Percentiles rank a stretch among this genome's conserved stretches.
Evolutionary conservation across 2,797 vertebrate species (phyloP).

Genomic region (Otus scops): DNA sequence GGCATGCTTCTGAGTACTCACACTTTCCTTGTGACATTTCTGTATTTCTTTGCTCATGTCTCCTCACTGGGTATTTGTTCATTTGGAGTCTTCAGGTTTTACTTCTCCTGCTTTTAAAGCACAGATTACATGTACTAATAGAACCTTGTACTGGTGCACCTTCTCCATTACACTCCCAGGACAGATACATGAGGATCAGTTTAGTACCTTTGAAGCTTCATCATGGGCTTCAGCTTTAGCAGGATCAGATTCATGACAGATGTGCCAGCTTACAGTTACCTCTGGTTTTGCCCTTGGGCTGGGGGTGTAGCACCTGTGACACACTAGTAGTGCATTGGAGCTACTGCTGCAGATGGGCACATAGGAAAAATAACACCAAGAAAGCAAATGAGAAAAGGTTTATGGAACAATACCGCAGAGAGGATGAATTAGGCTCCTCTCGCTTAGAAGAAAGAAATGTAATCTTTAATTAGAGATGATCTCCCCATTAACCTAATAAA

Average conservation of each 20-base stretch:
- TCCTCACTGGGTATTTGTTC: neutral
- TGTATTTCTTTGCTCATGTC: neutral
- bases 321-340: neutral
- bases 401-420: neutral
- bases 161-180: neutral
- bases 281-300: neutral
- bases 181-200: neutral
- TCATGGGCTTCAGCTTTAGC: neutral
- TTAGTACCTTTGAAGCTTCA: neutral
- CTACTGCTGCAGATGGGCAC: neutral
- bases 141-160: neutral
- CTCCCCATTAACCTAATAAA: neutral
- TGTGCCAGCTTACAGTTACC: no score
- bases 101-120: neutral
- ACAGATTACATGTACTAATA: neutral
- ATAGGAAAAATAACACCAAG: neutral
- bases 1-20: neutral
- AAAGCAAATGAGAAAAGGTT: neutral
- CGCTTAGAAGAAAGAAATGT: neutral
- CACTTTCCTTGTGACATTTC: neutral
- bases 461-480: neutral
- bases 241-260: neutral
- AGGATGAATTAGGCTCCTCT: neutral
- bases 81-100: neutral
- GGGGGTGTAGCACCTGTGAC: neutral